phyloP scores from a whole-genome alignment of 2,113 vertebrate species.

The Thunnus thynnus region DNA sequence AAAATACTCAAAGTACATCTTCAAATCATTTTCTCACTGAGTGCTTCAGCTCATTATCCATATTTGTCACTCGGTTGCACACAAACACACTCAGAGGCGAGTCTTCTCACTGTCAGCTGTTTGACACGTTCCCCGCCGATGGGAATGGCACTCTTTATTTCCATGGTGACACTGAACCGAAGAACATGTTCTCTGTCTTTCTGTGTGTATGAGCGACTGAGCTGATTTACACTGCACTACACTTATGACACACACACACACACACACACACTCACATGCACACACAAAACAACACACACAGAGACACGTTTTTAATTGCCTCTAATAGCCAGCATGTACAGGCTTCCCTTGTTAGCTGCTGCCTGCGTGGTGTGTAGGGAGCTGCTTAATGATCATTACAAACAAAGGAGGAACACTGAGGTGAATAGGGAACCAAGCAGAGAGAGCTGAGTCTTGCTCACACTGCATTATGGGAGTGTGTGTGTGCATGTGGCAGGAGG shows the following conservation, averaged over 20 bases:
- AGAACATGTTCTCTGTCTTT: slow-evolving; percentile 21
- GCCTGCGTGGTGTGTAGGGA: slow-evolving; percentile 42
- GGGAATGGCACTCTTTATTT: slow-evolving; percentile 44
- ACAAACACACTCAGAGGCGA: slow-evolving; percentile 42
- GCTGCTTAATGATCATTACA: slow-evolving; percentile 57
- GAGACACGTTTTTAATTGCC: slow-evolving; percentile 48
- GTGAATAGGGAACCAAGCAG: slow-evolving; percentile 30
- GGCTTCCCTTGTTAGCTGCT: slow-evolving; percentile 46
- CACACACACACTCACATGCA: neutral
- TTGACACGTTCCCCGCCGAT: slow-evolving; percentile 46
- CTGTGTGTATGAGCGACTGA: neutral
- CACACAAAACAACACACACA: neutral
- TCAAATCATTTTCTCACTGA: slow-evolving; percentile 18
- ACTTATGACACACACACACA: neutral
- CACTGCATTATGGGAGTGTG: neutral
- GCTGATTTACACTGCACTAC: neutral
- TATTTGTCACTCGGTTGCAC: slow-evolving; percentile 50
- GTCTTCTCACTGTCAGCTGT: slow-evolving; percentile 39
- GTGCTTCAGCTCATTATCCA: slow-evolving; percentile 59
- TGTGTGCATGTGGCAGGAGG: neutral
- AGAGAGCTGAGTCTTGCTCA: slow-evolving; percentile 18
- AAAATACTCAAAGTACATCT: neutral
- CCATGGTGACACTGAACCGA: slow-evolving; percentile 50
- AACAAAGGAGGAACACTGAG: slow-evolving; percentile 45
- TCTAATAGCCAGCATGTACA: slow-evolving; percentile 54